Evolutionary conservation across 2,113 vertebrate genomes (phyloP), one percentile per base, ranked within the genome.

Genomic region (Larimichthys crocea): DNA sequence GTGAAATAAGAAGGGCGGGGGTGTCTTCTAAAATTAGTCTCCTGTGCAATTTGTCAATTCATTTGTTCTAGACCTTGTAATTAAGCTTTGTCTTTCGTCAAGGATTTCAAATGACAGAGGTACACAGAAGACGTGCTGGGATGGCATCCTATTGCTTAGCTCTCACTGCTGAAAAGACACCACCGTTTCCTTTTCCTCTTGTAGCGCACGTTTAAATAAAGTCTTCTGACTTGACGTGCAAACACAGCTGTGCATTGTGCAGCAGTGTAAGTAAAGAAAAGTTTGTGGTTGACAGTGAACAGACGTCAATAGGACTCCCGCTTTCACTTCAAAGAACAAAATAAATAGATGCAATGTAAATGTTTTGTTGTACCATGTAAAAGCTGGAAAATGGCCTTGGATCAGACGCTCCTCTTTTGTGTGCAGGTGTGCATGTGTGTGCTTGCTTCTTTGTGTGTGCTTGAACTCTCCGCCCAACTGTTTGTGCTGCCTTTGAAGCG

Each of bases 401-500:
- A 65, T 77, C 29, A 48, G 0, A 19, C 48, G 17, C 63, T 55
- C 22, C 40, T 72, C 69, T 69, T 57, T 73, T 52, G 59, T 74
- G 44, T 76, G 55, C 61, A 57, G 24, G 56, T 9, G 22, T 49
- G 60, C 40, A 20, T 56, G 49, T 68, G 60, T 77, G 35, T 68
- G 46, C 3, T 8, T 52, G 31, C 48, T 59, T 46, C 16, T 77
- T 20, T 76, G 68, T 83, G 57, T 79, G 74, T 63, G 59, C 42
- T 67, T 78, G 69, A 85, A 82, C 66, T 78, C 84, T 67, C 70
- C 84, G 60, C 83, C 80, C 81, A 59, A 78, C 56, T 73, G 83
- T 86, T 91, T 88, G 55, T 64, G 64, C 82, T 85, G 50, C 66
- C 74, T 94, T 90, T 93, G 89, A 91, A 89, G 85, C 59, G 3